A percentile compares a stretch with the other conserved stretches of the same genome.
These are phyloP conservation scores for Garrulus glandarius DNA, from an alignment of 2,797 vertebrate genomes.

Conservation along the genomic window DNA sequence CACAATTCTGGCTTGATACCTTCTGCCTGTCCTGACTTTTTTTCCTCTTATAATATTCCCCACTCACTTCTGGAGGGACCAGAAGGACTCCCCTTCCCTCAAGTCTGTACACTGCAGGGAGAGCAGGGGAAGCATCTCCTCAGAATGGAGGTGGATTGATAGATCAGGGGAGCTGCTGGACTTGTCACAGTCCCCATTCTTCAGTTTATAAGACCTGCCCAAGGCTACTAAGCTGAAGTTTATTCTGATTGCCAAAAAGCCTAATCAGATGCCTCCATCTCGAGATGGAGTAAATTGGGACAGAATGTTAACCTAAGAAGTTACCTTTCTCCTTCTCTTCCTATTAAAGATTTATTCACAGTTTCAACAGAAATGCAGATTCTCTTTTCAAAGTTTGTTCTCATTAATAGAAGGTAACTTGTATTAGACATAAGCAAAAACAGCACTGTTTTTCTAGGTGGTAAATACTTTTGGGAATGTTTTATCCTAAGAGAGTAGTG, in stretches of 20 bases:
- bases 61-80: background rate
- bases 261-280: background rate
- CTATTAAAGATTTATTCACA: background rate
- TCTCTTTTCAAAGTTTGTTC: background rate
- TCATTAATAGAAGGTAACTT: background rate
- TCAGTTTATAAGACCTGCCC: background rate
- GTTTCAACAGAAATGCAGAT: background rate
- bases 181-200: background rate
- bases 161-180: background rate
- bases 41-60: background rate
- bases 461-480: background rate
- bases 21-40: background rate
- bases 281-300: background rate
- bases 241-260: background rate
- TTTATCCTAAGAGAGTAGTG: background rate
- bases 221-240: background rate
- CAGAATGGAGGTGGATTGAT: background rate
- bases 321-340: background rate
- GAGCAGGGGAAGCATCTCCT: background rate
- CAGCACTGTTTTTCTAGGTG: background rate
- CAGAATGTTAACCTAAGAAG: background rate
- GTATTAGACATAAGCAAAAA: background rate
- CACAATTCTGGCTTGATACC: fast-evolving
- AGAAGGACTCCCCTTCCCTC: background rate
- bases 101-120: background rate